Evolutionary conservation across 2,888 invertebrate species (phyloP).

Genomic region (Frankliniella fusca): DNA sequence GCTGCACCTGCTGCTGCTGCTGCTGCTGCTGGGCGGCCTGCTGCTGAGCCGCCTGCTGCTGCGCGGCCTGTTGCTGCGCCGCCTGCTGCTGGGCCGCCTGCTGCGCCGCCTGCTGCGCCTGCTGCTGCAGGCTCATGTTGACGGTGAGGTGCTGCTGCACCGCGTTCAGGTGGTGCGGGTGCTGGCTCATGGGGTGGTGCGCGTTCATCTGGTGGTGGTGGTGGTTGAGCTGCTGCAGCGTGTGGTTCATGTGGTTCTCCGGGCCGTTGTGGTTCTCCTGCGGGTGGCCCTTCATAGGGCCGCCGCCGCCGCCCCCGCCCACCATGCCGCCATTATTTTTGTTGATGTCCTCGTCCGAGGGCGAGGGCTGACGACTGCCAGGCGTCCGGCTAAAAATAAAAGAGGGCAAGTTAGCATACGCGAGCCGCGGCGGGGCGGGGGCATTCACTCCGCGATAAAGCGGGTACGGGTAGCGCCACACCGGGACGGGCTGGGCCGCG

Average conservation of each 20-base stretch:
- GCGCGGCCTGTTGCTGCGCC: slow-evolving; percentile 53
- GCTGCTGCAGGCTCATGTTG: slow-evolving; percentile 36
- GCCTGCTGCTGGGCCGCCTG: slow-evolving; percentile 50
- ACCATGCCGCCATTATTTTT: slow-evolving; percentile 49
- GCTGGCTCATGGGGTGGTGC: slow-evolving; percentile 12
- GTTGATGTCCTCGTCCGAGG: slow-evolving; percentile 75
- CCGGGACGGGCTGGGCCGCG: no score
- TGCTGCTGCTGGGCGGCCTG: slow-evolving; percentile 42
- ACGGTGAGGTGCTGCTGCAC: slow-evolving; percentile 19
- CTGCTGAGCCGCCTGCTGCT: slow-evolving; percentile 42
- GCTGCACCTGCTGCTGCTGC: slow-evolving; percentile 39
- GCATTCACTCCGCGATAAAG: no score
- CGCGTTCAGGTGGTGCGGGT: not conserved
- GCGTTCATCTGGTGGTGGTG: slow-evolving; percentile 3
- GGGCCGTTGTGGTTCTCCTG: slow-evolving; percentile 19
- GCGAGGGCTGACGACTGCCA: slow-evolving; percentile 87
- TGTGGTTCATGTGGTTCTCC: slow-evolving; percentile 21
- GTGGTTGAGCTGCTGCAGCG: slow-evolving; percentile 27
- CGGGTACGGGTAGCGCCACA: no score
- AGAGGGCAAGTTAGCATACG: slow-evolving; percentile 28
- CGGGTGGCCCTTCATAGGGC: slow-evolving; percentile 5
- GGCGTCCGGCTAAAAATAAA: slow-evolving; percentile 69
- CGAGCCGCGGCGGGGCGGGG: no score
- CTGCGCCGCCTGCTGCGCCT: slow-evolving; percentile 47
- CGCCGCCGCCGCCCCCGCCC: slow-evolving; percentile 33